A percentile compares a stretch with the other conserved stretches of the same genome.
Evolutionary conservation across 2,797 vertebrate species (phyloP).

Genomic region (Esox lucius): DNA sequence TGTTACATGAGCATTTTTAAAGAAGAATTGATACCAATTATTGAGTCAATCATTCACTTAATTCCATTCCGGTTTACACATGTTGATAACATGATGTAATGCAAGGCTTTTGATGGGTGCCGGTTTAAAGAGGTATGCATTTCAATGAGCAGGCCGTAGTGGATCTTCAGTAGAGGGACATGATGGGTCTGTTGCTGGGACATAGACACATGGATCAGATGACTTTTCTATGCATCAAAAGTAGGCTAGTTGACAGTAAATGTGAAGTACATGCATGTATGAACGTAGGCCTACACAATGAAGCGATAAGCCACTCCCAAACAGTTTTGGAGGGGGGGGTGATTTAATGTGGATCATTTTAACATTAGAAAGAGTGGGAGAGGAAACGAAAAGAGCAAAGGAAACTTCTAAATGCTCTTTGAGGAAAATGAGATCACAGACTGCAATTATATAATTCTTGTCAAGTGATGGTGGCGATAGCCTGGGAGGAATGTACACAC

Average conservation of each 20-base stretch:
- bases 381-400: constrained; percentile 73
- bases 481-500: constrained; percentile 76
- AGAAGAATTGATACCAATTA: not conserved
- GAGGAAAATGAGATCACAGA: constrained; percentile 89
- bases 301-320: constrained; percentile 52
- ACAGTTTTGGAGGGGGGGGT: constrained; percentile 26
- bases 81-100: not conserved
- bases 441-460: constrained; percentile 96
- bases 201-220: not conserved
- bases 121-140: not conserved
- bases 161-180: not conserved
- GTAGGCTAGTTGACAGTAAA: not conserved
- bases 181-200: not conserved
- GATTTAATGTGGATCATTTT: constrained; percentile 72
- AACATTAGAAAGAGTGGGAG: constrained; percentile 69
- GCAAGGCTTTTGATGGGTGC: not conserved
- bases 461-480: constrained; percentile 92
- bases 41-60: not conserved
- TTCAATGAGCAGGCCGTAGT: not conserved
- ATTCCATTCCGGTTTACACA: not conserved
- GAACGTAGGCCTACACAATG: constrained; percentile 7
- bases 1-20: too few species aligned
- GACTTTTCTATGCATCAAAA: not conserved
- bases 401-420: constrained; percentile 88
- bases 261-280: constrained; percentile 12